phyloP scores from a whole-genome alignment of 2,113 vertebrate genomes.

The Campylorhamphus procurvoides region DNA sequence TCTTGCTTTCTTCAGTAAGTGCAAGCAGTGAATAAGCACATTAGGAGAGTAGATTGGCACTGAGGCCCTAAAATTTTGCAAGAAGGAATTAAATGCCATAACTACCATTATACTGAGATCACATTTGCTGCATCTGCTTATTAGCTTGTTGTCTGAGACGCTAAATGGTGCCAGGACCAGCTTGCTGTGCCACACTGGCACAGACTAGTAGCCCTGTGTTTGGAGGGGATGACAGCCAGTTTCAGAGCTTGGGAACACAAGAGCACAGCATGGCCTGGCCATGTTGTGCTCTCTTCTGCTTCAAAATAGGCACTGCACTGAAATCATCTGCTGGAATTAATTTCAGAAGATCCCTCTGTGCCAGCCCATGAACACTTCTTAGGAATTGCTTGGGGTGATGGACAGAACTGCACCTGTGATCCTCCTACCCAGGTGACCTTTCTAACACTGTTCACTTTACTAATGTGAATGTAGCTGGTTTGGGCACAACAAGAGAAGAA shows the following conservation, averaged over 20 bases:
- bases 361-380: neutral
- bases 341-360: neutral
- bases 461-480: neutral
- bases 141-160: neutral
- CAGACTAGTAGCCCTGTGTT: neutral
- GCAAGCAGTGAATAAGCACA: neutral
- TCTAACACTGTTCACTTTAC: neutral
- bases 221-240: neutral
- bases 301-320: neutral
- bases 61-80: neutral
- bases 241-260: neutral
- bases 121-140: neutral
- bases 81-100: neutral
- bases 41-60: neutral
- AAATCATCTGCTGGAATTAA: neutral
- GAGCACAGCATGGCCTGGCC: neutral
- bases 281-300: neutral
- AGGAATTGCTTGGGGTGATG: neutral
- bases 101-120: neutral
- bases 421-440: neutral
- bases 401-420: neutral
- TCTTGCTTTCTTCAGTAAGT: neutral
- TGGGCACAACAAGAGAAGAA: neutral
- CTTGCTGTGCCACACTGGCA: neutral
- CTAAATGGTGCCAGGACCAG: neutral